Conservation (phyloP, 2,113 vertebrate genomes). For the Tetraodon nigroviridis region DNA sequence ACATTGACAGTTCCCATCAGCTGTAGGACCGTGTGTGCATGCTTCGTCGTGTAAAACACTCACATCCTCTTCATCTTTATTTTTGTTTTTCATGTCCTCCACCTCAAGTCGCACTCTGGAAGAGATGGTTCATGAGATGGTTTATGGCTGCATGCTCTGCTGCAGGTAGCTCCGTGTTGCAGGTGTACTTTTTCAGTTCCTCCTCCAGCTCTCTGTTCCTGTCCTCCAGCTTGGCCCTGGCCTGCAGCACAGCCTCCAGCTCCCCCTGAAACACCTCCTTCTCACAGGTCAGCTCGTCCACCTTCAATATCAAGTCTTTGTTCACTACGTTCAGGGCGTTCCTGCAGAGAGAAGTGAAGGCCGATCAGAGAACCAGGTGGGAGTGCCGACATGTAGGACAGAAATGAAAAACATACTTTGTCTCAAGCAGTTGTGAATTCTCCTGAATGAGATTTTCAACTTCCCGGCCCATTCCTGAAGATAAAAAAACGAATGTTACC, state of each 20-base stretch:
- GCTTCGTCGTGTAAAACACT: conserved; percentile 46
- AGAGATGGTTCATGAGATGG: conserved; percentile 14
- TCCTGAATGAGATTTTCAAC: conserved; percentile 96
- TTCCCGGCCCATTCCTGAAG: conserved; percentile 95
- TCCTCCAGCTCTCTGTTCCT: conserved; percentile 90
- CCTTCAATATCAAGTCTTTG: conserved; percentile 94
- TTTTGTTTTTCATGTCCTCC: conserved; percentile 81
- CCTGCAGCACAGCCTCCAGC: conserved; percentile 84
- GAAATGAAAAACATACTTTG: conserved; percentile 83
- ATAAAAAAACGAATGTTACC: conserved; percentile 21
- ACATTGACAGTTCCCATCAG: background rate
- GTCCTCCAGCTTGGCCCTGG: conserved; percentile 86
- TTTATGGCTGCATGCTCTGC: background rate
- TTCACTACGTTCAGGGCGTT: conserved; percentile 98
- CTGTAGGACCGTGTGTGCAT: background rate
- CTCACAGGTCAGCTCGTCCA: conserved; percentile 92
- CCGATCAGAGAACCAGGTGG: background rate
- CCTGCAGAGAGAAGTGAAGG: conserved; percentile 62
- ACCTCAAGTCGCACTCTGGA: conserved; percentile 85
- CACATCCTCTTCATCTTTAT: conserved; percentile 93
- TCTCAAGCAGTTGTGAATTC: conserved; percentile 96
- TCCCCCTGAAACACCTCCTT: conserved; percentile 92
- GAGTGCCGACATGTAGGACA: background rate
- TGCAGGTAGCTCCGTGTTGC: background rate
- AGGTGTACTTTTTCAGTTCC: conserved; percentile 84